A percentile compares a stretch with the other conserved stretches of the same genome.
Evolutionary conservation across 2,888 invertebrate species (phyloP).

Genomic region (Netelia melanura): DNA sequence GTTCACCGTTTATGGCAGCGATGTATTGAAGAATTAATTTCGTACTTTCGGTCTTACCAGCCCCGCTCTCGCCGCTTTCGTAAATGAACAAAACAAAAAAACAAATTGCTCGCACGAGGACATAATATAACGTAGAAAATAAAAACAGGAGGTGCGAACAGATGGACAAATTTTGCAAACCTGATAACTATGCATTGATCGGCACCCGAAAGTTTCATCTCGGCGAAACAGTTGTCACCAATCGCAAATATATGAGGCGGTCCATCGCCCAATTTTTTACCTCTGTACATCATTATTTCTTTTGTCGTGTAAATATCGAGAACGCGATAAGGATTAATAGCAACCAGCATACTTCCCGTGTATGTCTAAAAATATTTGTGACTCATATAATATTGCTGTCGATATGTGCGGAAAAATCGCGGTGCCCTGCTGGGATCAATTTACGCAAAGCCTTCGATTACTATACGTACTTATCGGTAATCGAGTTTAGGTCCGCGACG

Average conservation of each 20-base stretch:
- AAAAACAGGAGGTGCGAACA: neutral
- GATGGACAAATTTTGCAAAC: conserved; percentile 83
- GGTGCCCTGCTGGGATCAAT: too few relatives aligned
- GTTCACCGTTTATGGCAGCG: conserved; percentile 96
- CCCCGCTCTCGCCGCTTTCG: conserved; percentile 96
- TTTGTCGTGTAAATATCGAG: conserved; percentile 97
- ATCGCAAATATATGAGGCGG: conserved; percentile 98
- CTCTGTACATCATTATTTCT: conserved; percentile 93
- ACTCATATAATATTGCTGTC: neutral
- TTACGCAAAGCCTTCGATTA: too few relatives aligned
- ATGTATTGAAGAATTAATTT: conserved; percentile 97
- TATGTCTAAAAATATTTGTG: conserved; percentile 91
- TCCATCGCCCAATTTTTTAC: conserved; percentile 93
- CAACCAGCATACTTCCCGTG: conserved; percentile 97
- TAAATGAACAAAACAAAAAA: conserved; percentile 12
- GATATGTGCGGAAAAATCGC: neutral
- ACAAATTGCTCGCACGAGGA: neutral
- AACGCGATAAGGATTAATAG: conserved; percentile 97
- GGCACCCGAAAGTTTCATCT: conserved; percentile 90
- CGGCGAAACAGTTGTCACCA: conserved; percentile 95
- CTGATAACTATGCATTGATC: conserved; percentile 98
- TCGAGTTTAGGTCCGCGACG: too few relatives aligned
- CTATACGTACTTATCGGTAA: too few relatives aligned
- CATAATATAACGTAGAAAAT: conserved; percentile 5
- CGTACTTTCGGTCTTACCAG: conserved; percentile 98